A percentile compares a stretch with the other conserved stretches of the same genome.
Conservation (phyloP, 2,888 invertebrate species). For the Ommatoiulus sabulosus region DNA sequence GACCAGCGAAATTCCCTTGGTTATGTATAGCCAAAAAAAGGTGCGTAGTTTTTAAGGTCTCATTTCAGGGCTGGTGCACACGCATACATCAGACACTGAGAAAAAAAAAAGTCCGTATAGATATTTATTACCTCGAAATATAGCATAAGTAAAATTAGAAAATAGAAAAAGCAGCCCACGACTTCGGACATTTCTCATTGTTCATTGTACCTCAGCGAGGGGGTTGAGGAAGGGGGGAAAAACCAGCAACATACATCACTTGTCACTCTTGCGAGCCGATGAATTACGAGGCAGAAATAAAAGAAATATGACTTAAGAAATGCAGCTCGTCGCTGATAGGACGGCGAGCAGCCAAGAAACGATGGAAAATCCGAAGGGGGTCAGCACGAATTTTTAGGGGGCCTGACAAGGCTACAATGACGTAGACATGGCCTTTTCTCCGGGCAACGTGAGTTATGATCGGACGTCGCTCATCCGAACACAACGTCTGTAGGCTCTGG, state of each 20-base stretch:
- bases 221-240: not conserved
- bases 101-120: constrained; percentile 25
- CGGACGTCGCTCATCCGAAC: not conserved
- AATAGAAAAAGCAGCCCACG: constrained; percentile 35
- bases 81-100: not conserved
- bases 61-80: constrained; percentile 47
- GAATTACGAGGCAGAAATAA: constrained; percentile 40
- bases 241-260: constrained; percentile 18
- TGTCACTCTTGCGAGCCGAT: constrained; percentile 18
- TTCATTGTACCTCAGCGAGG: constrained; percentile 29
- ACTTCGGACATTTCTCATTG: constrained; percentile 46
- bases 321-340: constrained; percentile 5
- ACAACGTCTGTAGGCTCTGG: not conserved
- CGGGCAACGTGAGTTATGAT: not conserved
- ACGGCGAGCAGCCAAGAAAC: not conserved
- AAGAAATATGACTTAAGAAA: constrained; percentile 47
- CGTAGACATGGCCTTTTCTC: constrained; percentile 12
- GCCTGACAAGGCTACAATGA: not conserved
- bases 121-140: constrained; percentile 46
- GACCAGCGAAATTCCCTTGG: constrained; percentile 7
- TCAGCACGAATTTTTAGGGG: constrained; percentile 20
- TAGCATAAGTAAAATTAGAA: constrained; percentile 48
- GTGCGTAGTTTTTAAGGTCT: constrained; percentile 29
- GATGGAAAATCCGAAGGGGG: constrained; percentile 19
- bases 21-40: constrained; percentile 20